phyloP scores from a whole-genome alignment of 2,113 vertebrate genomes.

The Psephotus haematonotus region DNA sequence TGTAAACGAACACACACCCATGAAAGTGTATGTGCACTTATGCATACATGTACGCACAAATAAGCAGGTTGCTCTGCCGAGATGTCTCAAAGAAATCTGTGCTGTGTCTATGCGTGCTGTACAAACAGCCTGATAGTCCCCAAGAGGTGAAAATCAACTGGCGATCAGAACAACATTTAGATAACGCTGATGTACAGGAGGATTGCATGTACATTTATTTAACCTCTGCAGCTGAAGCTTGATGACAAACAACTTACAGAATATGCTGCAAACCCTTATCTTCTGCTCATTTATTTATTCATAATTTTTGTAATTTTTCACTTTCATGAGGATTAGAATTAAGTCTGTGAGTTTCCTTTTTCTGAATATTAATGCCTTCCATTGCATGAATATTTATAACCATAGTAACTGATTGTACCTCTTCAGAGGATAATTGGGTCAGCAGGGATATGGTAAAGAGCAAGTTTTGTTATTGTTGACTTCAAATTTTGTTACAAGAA shows the following conservation, averaged over 20 bases:
- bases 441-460: background rate
- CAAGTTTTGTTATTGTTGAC: background rate
- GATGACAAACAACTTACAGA: background rate
- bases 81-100: background rate
- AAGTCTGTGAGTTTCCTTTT: background rate
- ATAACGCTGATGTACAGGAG: background rate
- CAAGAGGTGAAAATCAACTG: background rate
- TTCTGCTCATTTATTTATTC: background rate
- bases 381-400: background rate
- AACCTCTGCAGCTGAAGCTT: background rate
- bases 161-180: background rate
- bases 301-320: background rate
- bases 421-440: background rate
- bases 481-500: background rate
- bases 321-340: background rate
- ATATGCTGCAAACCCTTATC: background rate
- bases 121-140: background rate
- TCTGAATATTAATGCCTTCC: background rate
- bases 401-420: background rate
- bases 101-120: background rate
- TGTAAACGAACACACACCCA: accelerated
- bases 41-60: accelerated
- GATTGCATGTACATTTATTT: accelerated
- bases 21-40: background rate
- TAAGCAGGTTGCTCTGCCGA: background rate